These are phyloP conservation scores for Neogale vison DNA, from an alignment of 2,113 vertebrate genomes.

Conservation along the genomic window DNA sequence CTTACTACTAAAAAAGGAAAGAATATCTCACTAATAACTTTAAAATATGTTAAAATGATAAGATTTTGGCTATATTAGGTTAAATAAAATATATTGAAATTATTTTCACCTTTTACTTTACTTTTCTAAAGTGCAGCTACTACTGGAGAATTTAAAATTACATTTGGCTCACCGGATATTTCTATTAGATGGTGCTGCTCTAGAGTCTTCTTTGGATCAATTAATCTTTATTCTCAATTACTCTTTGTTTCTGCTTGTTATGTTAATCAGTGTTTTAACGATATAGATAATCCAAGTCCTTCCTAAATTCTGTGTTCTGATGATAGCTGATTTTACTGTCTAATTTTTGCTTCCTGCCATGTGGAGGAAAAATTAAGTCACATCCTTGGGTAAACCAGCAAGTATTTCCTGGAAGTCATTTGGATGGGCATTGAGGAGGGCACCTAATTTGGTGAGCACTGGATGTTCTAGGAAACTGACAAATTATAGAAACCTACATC, in stretches of 20 bases:
- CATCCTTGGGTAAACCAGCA: background rate
- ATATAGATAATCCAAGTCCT: background rate
- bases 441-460: background rate
- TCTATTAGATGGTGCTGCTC: background rate
- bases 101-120: constrained; percentile 9
- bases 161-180: background rate
- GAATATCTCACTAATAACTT: background rate
- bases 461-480: background rate
- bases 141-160: background rate
- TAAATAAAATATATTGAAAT: constrained; percentile 2
- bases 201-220: background rate
- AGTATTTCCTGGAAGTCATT: background rate
- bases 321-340: background rate
- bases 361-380: background rate
- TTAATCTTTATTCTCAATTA: background rate
- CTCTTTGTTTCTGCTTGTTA: background rate
- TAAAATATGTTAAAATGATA: background rate
- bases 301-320: background rate
- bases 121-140: background rate
- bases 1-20: background rate
- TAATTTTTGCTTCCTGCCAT: background rate
- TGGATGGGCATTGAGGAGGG: background rate
- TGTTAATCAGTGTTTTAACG: background rate
- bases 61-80: background rate
- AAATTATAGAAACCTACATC: background rate